Evolutionary conservation across 2,797 vertebrate genomes (phyloP), one percentile per base, ranked within the genome.

Genomic region (Sylvia borin): DNA sequence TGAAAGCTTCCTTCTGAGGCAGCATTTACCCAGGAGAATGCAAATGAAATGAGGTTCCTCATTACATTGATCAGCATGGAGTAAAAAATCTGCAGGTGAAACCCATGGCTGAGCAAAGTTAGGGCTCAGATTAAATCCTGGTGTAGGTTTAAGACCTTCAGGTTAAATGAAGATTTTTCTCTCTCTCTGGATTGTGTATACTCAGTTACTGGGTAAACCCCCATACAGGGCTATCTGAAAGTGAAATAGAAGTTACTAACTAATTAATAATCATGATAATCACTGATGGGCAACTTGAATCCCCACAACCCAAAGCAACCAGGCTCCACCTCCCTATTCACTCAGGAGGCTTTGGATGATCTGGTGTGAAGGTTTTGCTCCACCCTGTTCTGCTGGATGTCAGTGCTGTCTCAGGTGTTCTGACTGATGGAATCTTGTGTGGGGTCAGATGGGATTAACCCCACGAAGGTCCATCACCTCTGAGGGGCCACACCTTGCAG

Each of bases 301-400:
- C 19, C 18, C 3, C 32, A 10, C 3, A n/a, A 2, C 17, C 7
- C 45, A 31, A 22, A 48, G 26, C 32, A 42, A 42, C 5, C 34
- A 25, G 11, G 1, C 74, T 16, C 12, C 13, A 11, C 27, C 7
- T 80, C 27, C 15, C n/a, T 20, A 0, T 21, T 13, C 2, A 7
- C 20, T 67, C 43, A 34, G 0, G 50, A 10, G 1, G 7, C 5
- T 64, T 45, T 75, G 55, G 21, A 7, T 22, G 15, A 38, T 9
- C 16, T 17, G 22, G 18, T 10, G 21, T 16, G 72, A 43, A 38
- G 31, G 8, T 13, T 43, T 57, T 13, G 9, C 34, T 24, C 26
- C 36, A 11, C 25, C 18, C 25, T 16, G 32, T 11, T 45, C 15
- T 27, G 45, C 19, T 67, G 62, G 29, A 10, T 53, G 26, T 7